These are phyloP conservation scores for Gonocerus acuteangulatus DNA, from an alignment of 2,888 invertebrate genomes.

Conservation along the genomic window DNA sequence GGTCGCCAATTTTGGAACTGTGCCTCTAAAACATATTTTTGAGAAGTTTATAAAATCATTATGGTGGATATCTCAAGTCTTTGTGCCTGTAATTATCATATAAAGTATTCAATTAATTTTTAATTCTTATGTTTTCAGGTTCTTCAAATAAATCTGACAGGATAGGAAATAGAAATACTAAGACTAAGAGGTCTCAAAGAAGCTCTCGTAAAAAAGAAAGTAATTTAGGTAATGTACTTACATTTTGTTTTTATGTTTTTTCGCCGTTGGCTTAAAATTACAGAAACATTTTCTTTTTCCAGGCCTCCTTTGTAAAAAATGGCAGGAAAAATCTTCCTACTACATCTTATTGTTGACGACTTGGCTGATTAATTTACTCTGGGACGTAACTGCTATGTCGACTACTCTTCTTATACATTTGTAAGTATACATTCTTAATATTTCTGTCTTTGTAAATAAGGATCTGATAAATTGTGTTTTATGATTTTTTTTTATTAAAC, in stretches of 20 bases:
- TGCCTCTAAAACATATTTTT: no score
- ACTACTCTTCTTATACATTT: slow-evolving; percentile 61
- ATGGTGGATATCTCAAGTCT: no score
- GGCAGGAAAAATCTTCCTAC: slow-evolving; percentile 49
- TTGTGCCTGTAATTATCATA: no score
- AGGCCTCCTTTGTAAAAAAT: slow-evolving; percentile 45
- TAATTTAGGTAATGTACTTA: slow-evolving; percentile 41
- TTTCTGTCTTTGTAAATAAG: no score
- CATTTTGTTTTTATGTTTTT: slow-evolving; percentile 19
- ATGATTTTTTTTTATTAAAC: no score
- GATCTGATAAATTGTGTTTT: no score
- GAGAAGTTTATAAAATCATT: no score
- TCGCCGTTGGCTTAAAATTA: no score
- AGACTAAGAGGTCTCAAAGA: slow-evolving; percentile 41
- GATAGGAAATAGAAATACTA: slow-evolving; percentile 5
- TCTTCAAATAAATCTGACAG: slow-evolving; percentile 27
- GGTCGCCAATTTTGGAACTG: no score
- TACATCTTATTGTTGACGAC: slow-evolving; percentile 54
- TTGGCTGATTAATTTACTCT: slow-evolving; percentile 72
- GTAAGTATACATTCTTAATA: slow-evolving; percentile 50
- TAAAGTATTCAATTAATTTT: no score
- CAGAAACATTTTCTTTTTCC: slow-evolving; percentile 23
- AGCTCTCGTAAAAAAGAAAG: slow-evolving; percentile 34
- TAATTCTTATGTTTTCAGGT: no score
- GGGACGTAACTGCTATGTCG: slow-evolving; percentile 73